Evolutionary conservation across 2,113 vertebrate species (phyloP), one percentile per base, ranked within the genome.

Genomic region (Cheilinus undulatus): DNA sequence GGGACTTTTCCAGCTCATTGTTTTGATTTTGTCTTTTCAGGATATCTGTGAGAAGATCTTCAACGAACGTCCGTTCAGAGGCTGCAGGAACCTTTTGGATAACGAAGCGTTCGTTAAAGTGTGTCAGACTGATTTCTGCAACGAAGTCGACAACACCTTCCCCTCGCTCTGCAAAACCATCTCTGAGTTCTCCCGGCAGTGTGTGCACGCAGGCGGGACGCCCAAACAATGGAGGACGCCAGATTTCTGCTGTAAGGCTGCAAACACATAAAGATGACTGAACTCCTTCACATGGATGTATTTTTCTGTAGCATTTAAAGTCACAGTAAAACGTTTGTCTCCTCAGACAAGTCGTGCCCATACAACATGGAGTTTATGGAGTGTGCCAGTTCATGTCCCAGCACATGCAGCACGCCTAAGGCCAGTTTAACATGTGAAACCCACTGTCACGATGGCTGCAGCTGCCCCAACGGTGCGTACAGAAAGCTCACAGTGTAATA

Each of bases 171-270:
- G 97, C 84, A 90, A 92, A 79, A 96, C 96, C 10, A 10, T 97
- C 1, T 93, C 96, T 0, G 96, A 98, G 84, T 97, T 93, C 82
- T 98, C 97, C 34, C 95, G 95, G 5, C 93, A 98, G 88, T 99
- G 97, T 24, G 93, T 95, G 0, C 97, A 98, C 0, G 94, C 94
- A 0, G 97, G 97, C 0, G 97, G 96, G 19, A 85, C 2, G 0
- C 97, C 97, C 0, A 24, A 78, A 2, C 91, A 88, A 60, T 99
- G 97, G 97, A 96, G 97, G 85, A 95, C 87, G 0, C 6, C 75
- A 0, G 0, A 46, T 0, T 92, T 98, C 27, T 99, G 97, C 87
- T 19, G 97, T 99, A 93, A 78, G 88, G 14, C 0, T 28, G 10
- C 57, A 20, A 27, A 24, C 38, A 12, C 0, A 5, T 27, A 6